Evolutionary conservation across 2,113 vertebrate species (phyloP).

Genomic region (Emydura subglobosa): DNA sequence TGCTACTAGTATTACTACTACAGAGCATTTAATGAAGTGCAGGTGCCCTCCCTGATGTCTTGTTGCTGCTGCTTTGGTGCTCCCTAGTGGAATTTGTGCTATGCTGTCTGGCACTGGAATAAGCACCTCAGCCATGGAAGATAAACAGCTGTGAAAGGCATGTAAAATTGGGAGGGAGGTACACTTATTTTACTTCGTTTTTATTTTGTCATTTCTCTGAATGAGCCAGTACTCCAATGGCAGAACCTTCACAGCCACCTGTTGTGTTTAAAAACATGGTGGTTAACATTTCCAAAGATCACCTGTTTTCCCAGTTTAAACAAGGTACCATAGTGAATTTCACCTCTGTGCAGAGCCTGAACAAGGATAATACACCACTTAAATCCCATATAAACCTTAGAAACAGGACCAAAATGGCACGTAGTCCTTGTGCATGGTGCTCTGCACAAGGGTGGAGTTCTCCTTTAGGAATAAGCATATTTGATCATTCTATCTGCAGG

Average conservation of each 20-base stretch:
- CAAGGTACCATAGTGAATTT: background rate
- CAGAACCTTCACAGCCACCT: background rate
- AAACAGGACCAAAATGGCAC: background rate
- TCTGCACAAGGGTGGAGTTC: background rate
- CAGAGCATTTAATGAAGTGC: background rate
- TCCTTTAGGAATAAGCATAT: background rate
- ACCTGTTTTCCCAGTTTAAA: background rate
- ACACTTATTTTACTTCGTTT: background rate
- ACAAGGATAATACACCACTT: background rate
- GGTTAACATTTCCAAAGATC: background rate
- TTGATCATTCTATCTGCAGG: background rate
- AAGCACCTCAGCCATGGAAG: background rate
- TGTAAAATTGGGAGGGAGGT: background rate
- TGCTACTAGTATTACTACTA: background rate
- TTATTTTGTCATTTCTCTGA: background rate
- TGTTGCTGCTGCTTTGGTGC: background rate
- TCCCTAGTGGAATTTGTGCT: slow-evolving; percentile 3
- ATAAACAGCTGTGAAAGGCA: slow-evolving; percentile 6
- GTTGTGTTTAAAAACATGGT: background rate
- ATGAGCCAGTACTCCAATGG: accelerated
- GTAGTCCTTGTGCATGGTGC: background rate
- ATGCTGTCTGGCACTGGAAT: background rate
- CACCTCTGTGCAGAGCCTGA: background rate
- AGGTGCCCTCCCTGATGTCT: background rate
- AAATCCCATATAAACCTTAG: background rate